phyloP scores from a whole-genome alignment of 2,888 invertebrate genomes.

The Bombylius discolor region DNA sequence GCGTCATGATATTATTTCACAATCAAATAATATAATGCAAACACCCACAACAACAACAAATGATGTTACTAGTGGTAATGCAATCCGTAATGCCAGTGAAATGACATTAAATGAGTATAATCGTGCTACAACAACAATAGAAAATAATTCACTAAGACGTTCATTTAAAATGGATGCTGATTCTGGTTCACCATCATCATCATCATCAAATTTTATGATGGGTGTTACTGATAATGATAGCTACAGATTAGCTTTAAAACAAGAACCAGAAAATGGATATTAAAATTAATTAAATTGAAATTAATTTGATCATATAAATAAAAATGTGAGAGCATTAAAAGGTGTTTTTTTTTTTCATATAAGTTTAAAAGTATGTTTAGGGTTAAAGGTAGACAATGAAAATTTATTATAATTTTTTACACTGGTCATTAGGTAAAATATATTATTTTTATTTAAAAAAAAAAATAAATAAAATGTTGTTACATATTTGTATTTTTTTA shows the following conservation, averaged over 20 bases:
- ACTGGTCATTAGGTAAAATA: background rate
- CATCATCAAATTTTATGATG: constrained; percentile 13
- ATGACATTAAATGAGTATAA: constrained; percentile 36
- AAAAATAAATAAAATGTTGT: too few relatives aligned
- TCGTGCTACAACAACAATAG: constrained; percentile 22
- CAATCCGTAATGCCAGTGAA: constrained; percentile 29
- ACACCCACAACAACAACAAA: constrained; percentile 11
- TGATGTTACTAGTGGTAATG: constrained; percentile 7
- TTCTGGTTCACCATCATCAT: constrained; percentile 21
- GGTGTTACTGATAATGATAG: constrained; percentile 23
- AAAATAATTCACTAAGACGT: constrained; percentile 22
- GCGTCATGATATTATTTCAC: constrained; percentile 18
- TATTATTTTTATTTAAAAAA: too few relatives aligned
- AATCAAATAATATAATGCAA: constrained; percentile 12
- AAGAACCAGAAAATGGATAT: constrained; percentile 36
- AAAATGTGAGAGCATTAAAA: background rate
- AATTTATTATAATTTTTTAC: background rate
- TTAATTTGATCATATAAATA: too few relatives aligned
- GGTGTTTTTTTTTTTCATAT: background rate
- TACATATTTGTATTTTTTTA: too few relatives aligned
- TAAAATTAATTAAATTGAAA: constrained; percentile 11
- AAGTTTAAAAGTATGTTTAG: background rate
- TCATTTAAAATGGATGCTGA: constrained; percentile 28
- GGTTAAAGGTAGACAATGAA: background rate
- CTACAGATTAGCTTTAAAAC: constrained; percentile 33